A percentile compares a stretch with the other conserved stretches of the same genome.
Evolutionary conservation across 2,113 vertebrate genomes (phyloP).

Genomic region (Cryptotis parvus): DNA sequence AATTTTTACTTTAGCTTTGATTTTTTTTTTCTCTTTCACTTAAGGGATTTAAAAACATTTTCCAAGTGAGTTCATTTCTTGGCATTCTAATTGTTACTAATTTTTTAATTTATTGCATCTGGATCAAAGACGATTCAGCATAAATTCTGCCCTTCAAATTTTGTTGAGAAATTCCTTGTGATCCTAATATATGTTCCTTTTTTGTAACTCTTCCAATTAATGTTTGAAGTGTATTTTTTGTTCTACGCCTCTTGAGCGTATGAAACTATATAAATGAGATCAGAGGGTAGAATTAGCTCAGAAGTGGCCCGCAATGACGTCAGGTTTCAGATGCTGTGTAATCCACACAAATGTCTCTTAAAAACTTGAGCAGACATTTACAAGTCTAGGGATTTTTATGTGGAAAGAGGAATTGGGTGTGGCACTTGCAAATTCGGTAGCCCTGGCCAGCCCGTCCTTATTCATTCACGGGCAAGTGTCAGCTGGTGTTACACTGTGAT

Average conservation of each 20-base stretch:
- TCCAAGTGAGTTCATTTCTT: neutral
- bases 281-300: neutral
- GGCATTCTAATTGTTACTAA: neutral
- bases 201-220: neutral
- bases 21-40: conserved; percentile 9
- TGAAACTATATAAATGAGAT: neutral
- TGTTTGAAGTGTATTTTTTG: conserved; percentile 39
- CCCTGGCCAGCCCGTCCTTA: too few relatives aligned
- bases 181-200: neutral
- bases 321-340: neutral
- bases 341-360: neutral
- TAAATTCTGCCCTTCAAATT: conserved; percentile 31
- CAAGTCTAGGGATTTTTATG: neutral
- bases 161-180: conserved; percentile 3
- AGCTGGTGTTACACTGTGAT: too few relatives aligned
- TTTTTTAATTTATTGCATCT: conserved; percentile 32
- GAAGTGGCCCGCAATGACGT: neutral
- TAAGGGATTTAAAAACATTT: neutral
- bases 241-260: neutral
- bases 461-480: too few relatives aligned
- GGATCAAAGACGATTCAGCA: neutral
- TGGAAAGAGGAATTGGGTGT: too few relatives aligned
- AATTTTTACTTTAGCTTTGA: conserved; percentile 40
- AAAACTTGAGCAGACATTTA: neutral
- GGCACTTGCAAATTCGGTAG: too few relatives aligned